A percentile compares a stretch with the other conserved stretches of the same genome.
Conservation (phyloP, 2,797 vertebrate genomes). For the Oreortyx pictus region DNA sequence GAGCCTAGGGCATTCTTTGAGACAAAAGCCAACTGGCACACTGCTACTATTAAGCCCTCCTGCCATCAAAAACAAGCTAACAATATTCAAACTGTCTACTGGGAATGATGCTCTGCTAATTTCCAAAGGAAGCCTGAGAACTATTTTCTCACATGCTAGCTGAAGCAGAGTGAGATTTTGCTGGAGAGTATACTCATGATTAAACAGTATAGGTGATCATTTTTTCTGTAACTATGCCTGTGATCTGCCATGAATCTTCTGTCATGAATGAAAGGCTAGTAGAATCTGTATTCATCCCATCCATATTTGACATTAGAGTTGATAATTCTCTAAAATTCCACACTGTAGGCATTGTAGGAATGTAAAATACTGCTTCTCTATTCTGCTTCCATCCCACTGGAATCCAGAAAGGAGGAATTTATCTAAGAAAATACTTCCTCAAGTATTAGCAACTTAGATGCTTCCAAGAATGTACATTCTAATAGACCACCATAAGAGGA, state of each 20-base stretch:
- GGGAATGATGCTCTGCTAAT: constrained; percentile 41
- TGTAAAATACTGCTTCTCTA: neutral
- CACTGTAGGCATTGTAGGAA: neutral
- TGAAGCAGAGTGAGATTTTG: constrained; percentile 1
- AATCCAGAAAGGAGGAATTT: neutral
- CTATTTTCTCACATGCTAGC: neutral
- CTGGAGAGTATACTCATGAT: neutral
- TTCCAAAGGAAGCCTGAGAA: constrained; percentile 35
- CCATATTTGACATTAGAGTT: neutral
- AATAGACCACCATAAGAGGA: neutral
- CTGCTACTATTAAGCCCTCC: constrained; percentile 36
- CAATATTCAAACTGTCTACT: constrained; percentile 26
- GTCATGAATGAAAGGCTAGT: neutral
- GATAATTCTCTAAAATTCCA: neutral
- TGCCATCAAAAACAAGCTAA: constrained; percentile 57
- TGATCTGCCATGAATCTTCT: neutral
- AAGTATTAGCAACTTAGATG: fast-evolving
- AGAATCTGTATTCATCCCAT: neutral
- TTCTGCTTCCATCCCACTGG: neutral
- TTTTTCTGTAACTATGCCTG: neutral
- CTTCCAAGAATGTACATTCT: neutral
- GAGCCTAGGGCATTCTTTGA: constrained; percentile 33
- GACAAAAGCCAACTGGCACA: constrained; percentile 43
- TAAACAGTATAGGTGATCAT: neutral
- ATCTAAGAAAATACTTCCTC: neutral